Evolutionary conservation across 2,113 vertebrate genomes (phyloP), one percentile per base, ranked within the genome.

Genomic region (Anguilla rostrata): DNA sequence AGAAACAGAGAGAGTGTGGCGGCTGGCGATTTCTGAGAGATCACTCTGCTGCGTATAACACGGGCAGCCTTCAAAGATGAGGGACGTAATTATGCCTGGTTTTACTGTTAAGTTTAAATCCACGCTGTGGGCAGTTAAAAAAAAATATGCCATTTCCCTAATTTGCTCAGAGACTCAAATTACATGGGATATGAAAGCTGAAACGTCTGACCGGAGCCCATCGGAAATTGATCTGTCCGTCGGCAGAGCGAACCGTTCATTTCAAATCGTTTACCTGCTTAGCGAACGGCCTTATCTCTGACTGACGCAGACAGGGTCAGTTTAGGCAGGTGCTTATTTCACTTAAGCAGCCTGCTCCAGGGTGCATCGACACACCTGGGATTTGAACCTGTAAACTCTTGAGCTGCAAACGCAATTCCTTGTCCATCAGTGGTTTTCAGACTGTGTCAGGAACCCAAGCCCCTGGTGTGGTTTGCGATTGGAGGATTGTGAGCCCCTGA

Each of bases 141-240:
- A 34, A 34, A 34, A 34, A 81, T 86, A 39, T 80, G 41, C 18
- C 53, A 86, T 81, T 86, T 86, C 85, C 85, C 22, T 86, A 63
- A 86, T 86, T 86, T 63, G 8, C 78, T 46, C 39, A 86, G 53
- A 49, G 49, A 86, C 81, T 56, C 34, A 41, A 53, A 81, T 86
- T 86, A 81, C 26, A 29, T 39, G 81, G 78, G 85, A 86, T 81
- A 81, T 86, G 78, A 29, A 86, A 63, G 39, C 53, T 40, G 18
- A 79, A 43, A 60, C 22, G 57, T 71, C 5, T 20, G 40, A 71
- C 66, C n/a, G 60, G 57, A 20, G 22, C 20, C 2, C 56, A 57
- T 56, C 34, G 3, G 34, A 18, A 34, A 39, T 11, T 2, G 34
- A 79, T 18, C 6, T 34, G 39, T 39, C 12, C 9, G 34, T 79